A percentile compares a stretch with the other conserved stretches of the same genome.
phyloP scores from a whole-genome alignment of 2,888 invertebrate genomes.

The Maniola hyperantus region DNA sequence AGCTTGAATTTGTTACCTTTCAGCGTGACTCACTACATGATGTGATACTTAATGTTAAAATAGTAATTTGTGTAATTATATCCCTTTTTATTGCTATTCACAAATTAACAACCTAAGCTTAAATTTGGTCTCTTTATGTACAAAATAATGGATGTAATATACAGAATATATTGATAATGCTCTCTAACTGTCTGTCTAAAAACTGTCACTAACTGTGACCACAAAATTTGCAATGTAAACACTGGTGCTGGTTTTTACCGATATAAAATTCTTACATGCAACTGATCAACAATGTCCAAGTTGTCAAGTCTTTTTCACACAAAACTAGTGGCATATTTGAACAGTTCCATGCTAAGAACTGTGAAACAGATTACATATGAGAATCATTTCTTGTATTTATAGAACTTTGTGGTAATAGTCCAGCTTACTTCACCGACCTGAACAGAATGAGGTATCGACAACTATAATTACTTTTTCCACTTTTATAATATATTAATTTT shows the following conservation, averaged over 20 bases:
- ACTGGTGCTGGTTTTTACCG: conserved; percentile 26
- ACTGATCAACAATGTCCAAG: conserved; percentile 56
- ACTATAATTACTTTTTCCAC: conserved; percentile 73
- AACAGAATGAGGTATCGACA: conserved; percentile 83
- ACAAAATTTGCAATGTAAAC: neutral
- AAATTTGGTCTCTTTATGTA: neutral
- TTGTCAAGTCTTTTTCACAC: neutral
- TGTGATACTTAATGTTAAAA: neutral
- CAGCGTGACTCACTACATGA: neutral
- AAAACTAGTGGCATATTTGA: conserved; percentile 57
- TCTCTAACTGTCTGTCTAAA: no score
- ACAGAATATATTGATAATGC: neutral
- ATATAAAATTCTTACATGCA: conserved; percentile 31
- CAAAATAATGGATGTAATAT: neutral
- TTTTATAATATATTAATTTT: conserved; percentile 49
- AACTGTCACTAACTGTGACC: neutral
- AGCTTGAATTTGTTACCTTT: neutral
- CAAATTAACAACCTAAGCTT: neutral
- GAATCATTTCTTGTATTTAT: conserved; percentile 84
- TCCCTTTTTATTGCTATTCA: neutral
- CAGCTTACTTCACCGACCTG: conserved; percentile 84
- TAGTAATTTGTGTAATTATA: neutral
- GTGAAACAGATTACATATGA: conserved; percentile 77
- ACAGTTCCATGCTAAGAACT: conserved; percentile 54
- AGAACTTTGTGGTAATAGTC: conserved; percentile 84